Evolutionary conservation across 1,140 invertebrate species (phyloP).

Genomic region (Neodiprion fabricii): DNA sequence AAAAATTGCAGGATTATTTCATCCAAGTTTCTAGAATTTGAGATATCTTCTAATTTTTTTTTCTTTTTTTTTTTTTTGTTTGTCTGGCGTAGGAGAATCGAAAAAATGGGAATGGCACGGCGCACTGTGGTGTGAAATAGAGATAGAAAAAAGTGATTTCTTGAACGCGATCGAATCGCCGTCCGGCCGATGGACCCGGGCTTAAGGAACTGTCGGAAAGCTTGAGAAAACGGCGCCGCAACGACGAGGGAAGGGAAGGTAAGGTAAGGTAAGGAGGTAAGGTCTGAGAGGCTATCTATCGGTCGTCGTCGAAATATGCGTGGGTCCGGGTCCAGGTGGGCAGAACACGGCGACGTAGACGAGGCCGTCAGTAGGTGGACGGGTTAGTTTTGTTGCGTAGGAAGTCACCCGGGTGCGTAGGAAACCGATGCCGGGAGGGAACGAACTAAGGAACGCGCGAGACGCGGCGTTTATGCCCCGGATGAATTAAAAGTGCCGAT

Average conservation of each 20-base stretch:
- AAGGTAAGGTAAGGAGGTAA: too few relatives aligned
- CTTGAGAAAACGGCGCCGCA: not conserved
- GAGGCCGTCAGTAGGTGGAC: slow-evolving; percentile 6
- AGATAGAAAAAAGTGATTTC: not conserved
- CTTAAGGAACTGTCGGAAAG: slow-evolving; percentile 2
- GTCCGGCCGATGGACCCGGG: not conserved
- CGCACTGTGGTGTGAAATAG: slow-evolving; percentile 23
- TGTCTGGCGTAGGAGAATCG: slow-evolving; percentile 23
- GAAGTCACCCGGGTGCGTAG: slow-evolving; percentile 2
- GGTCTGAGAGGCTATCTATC: too few relatives aligned
- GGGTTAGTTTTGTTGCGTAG: not conserved
- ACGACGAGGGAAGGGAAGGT: too few relatives aligned
- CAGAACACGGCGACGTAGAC: not conserved
- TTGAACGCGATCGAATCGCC: not conserved
- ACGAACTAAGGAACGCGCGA: too few relatives aligned
- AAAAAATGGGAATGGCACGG: slow-evolving; percentile 29
- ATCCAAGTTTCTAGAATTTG: too few relatives aligned
- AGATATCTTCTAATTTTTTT: too few relatives aligned
- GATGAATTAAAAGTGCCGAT: not conserved
- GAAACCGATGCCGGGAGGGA: not conserved
- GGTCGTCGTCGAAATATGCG: not conserved
- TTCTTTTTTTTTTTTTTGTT: too few relatives aligned
- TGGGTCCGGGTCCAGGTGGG: not conserved
- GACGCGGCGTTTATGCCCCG: not conserved
- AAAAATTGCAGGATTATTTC: too few relatives aligned